Conservation (phyloP, 2,797 vertebrate genomes). For the Microtus obscurus region DNA sequence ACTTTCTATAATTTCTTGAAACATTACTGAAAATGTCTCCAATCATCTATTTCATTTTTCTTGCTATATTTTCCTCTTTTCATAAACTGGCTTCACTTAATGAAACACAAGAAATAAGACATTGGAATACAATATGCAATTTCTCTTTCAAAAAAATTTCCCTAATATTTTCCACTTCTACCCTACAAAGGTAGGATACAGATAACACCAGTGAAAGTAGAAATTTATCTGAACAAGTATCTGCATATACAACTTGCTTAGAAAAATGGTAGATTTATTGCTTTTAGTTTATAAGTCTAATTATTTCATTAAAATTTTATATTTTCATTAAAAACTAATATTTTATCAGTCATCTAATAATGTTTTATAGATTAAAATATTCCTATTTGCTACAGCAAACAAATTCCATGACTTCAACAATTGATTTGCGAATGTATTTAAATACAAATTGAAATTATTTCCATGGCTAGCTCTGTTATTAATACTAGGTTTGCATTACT, state of each 20-base stretch:
- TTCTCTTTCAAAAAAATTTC: background rate
- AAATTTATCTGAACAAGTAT: background rate
- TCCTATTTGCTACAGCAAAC: background rate
- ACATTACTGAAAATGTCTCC: background rate
- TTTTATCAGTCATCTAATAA: background rate
- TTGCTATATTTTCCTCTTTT: background rate
- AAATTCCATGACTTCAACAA: background rate
- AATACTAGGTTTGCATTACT: background rate
- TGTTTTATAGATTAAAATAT: background rate
- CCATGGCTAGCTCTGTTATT: background rate
- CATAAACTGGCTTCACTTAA: background rate
- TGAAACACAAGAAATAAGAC: background rate
- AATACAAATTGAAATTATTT: slow-evolving; percentile 1
- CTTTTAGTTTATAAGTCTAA: background rate
- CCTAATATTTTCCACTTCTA: too few species aligned
- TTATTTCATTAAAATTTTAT: background rate
- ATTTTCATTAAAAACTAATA: background rate
- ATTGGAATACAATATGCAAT: background rate
- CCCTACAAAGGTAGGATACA: background rate
- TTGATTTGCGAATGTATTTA: background rate
- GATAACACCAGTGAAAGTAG: background rate
- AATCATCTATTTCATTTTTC: background rate
- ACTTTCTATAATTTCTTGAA: background rate
- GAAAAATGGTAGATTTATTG: background rate
- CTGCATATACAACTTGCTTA: too few species aligned